phyloP scores from a whole-genome alignment of 2,113 vertebrate genomes.

The Aplodontia rufa region DNA sequence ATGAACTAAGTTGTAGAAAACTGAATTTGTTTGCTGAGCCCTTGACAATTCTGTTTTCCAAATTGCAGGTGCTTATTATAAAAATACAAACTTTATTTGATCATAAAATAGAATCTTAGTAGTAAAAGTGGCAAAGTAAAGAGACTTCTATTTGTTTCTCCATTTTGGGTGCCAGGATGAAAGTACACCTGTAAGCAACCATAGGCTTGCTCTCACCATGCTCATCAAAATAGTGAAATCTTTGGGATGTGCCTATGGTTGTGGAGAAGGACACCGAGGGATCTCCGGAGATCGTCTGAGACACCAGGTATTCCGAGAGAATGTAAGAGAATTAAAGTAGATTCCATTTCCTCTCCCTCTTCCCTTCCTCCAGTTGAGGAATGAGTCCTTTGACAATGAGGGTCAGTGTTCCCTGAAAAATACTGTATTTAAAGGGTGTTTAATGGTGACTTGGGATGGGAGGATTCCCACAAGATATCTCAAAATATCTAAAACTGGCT shows the following conservation, averaged over 20 bases:
- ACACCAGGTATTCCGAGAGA: constrained; percentile 93
- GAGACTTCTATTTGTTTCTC: constrained; percentile 36
- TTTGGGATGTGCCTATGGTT: constrained; percentile 97
- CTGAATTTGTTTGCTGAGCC: background rate
- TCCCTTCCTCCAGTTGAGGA: constrained; percentile 58
- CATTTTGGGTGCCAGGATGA: constrained; percentile 87
- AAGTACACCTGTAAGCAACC: constrained; percentile 88
- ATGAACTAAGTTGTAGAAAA: background rate
- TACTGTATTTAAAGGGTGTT: constrained; percentile 60
- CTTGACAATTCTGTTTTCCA: background rate
- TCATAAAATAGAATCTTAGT: constrained; percentile 10
- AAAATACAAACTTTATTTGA: background rate
- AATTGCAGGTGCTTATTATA: background rate
- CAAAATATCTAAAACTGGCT: constrained; percentile 47
- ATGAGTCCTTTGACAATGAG: constrained; percentile 83
- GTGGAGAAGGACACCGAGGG: constrained; percentile 98
- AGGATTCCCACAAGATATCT: constrained; percentile 37
- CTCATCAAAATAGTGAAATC: constrained; percentile 99
- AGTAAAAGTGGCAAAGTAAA: background rate
- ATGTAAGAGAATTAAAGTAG: constrained; percentile 87
- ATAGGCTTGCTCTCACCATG: constrained; percentile 97
- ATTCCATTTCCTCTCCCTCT: constrained; percentile 73
- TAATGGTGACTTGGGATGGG: constrained; percentile 53
- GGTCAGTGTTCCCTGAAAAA: constrained; percentile 75
- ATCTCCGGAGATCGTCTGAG: constrained; percentile 97